Evolutionary conservation across 35 echinoderm and acorn worm species (phyloP).

Genomic region (Apostichopus parvimensis): DNA sequence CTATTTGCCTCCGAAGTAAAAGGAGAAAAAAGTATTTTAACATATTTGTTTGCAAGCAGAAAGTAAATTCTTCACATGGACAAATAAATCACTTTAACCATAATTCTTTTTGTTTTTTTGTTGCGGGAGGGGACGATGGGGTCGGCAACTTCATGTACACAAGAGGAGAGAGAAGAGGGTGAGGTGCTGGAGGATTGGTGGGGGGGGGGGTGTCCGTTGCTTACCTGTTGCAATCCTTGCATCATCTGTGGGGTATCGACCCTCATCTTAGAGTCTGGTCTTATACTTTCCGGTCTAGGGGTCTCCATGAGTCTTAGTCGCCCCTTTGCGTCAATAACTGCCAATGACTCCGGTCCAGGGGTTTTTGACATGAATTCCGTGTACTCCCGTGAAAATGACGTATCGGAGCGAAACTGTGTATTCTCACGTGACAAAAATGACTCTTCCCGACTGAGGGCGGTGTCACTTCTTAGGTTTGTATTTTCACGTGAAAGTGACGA

Average conservation of each 20-base stretch:
- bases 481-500: not conserved
- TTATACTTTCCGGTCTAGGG: conserved; percentile 25
- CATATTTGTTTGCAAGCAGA: too few species aligned
- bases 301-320: conserved; percentile 11
- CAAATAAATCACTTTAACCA: too few species aligned
- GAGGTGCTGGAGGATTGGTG: not conserved
- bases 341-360: not conserved
- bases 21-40: too few species aligned
- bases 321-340: not conserved
- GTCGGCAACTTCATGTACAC: not conserved
- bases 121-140: too few species aligned
- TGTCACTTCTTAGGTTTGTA: conserved; percentile 15
- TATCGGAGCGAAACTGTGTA: conserved; percentile 21
- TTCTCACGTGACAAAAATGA: conserved; percentile 16
- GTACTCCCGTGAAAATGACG: conserved; percentile 30
- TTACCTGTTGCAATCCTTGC: conserved; percentile 74
- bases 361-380: conserved; percentile 27
- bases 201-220: not conserved
- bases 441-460: not conserved
- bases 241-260: conserved; percentile 87
- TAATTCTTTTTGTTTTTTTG: too few species aligned
- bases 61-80: too few species aligned
- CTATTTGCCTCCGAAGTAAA: too few species aligned
- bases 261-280: conserved; percentile 44
- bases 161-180: not conserved